Evolutionary conservation across 2,888 invertebrate genomes (phyloP).

Genomic region (Leptinotarsa peninsularis): DNA sequence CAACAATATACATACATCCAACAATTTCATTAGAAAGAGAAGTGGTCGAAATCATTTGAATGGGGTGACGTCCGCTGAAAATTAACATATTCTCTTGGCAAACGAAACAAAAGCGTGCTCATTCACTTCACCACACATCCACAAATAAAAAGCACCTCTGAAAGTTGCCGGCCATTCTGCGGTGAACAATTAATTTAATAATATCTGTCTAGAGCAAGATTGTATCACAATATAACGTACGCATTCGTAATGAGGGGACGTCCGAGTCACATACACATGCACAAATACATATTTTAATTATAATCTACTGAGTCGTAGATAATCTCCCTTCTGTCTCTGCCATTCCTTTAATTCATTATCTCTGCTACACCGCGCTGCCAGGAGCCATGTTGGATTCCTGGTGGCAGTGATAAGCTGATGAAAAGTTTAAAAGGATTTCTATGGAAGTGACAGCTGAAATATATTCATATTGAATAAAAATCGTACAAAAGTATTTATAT

Average conservation of each 20-base stretch:
- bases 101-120: not conserved
- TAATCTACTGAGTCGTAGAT: conserved; percentile 49
- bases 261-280: conserved; percentile 37
- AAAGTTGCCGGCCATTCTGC: conserved; percentile 21
- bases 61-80: not conserved
- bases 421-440: not conserved
- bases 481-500: too few species aligned
- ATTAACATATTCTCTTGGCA: not conserved
- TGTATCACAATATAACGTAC: conserved; percentile 32
- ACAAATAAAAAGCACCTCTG: conserved; percentile 13
- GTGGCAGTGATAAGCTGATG: conserved; percentile 31
- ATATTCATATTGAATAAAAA: not conserved
- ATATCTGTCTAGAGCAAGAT: conserved; percentile 35
- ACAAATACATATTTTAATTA: conserved; percentile 50
- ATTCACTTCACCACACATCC: not conserved
- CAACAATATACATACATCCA: not conserved
- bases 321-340: conserved; percentile 48
- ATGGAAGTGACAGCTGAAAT: not conserved
- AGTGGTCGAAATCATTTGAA: not conserved
- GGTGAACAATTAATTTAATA: conserved; percentile 30
- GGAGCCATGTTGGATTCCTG: conserved; percentile 26
- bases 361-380: conserved; percentile 14
- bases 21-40: not conserved
- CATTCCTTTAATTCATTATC: conserved; percentile 52
- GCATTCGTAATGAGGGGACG: conserved; percentile 34